A percentile compares a stretch with the other conserved stretches of the same genome.
phyloP scores from a whole-genome alignment of 2,797 vertebrate species.

The Liparis tanakae region DNA sequence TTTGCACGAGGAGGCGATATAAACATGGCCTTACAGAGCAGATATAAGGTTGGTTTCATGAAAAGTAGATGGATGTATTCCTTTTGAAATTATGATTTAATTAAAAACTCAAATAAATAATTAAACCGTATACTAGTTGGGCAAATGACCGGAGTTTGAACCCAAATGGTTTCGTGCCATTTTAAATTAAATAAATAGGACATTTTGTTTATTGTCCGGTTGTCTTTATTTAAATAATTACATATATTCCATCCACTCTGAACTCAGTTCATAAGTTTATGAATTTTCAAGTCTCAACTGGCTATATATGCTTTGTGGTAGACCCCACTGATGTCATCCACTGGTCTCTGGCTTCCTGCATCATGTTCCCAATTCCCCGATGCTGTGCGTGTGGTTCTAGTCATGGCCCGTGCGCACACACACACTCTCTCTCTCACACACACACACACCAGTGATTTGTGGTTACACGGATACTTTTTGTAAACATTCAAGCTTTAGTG shows the following conservation, averaged over 20 bases:
- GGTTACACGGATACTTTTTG: slow-evolving; percentile 49
- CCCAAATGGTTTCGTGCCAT: background rate
- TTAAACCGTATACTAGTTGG: background rate
- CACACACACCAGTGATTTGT: slow-evolving; percentile 55
- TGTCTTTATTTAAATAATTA: slow-evolving; percentile 12
- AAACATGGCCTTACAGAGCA: background rate
- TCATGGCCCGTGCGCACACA: slow-evolving; percentile 27
- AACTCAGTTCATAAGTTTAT: slow-evolving; percentile 15
- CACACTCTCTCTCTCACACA: no score
- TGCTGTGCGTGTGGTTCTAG: slow-evolving; percentile 35
- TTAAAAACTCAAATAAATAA: background rate
- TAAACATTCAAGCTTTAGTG: slow-evolving; percentile 62
- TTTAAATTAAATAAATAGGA: no score
- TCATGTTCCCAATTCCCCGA: slow-evolving; percentile 32
- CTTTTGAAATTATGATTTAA: background rate
- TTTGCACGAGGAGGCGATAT: background rate
- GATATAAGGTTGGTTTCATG: background rate
- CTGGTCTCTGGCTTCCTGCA: slow-evolving; percentile 50
- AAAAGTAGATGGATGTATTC: background rate
- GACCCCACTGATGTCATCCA: slow-evolving; percentile 56
- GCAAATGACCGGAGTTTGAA: background rate
- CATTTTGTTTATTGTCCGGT: background rate
- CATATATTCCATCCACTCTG: slow-evolving; percentile 9
- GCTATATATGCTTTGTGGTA: slow-evolving; percentile 42
- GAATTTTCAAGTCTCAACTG: slow-evolving; percentile 22